Base-by-base conservation (phyloP, 2,888 invertebrate species). In the Thysanoteuthis rhombus region DNA sequence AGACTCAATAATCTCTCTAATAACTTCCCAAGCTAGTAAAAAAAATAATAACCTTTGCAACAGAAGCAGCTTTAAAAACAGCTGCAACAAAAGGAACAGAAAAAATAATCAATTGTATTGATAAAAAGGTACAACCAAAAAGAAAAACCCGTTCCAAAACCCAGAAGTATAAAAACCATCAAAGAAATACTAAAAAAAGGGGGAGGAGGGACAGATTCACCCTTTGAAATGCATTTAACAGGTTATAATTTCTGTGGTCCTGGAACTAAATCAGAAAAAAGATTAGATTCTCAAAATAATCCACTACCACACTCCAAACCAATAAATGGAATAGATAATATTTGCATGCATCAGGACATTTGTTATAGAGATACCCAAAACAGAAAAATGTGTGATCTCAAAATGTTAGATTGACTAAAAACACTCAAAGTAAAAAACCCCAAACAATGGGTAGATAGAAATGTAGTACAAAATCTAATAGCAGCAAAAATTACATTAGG, bases 271-370 rank as follows among this genome's bases (percentile, higher is more conserved):
- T n/a, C n/a, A 90, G 38, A 90, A 90, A 90, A 90, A 36, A 90
- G 90, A 36, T 36, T 90, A 36, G 90, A 90, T 90, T 6, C n/a
- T n/a, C n/a, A 90, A n/a, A 36, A 90, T 90, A 90, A 90, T 38
- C 90, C 90, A 3, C 38, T 90, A 3, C 90, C 90, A 1, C 90
- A 90, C 28, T 90, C 90, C 6, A 90, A 3, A 25, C 90, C 90
- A 25, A 90, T n/a, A 90, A 90, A 90, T 2, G 90, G 90, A 38
- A 0, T 90, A 38, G 90, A 90, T 90, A 36, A 0, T 0, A 90
- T 90, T 90, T 90, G 90, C n/a, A 90, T 90, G 90, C n/a, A 90
- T n/a, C 90, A 90, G n/a, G 90, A 90, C n/a, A 90, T 36, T 2
- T 90, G 90, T 90, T 90, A 90, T 90, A 90, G 90, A 90, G 90